These are phyloP conservation scores for Aquatica leii DNA, from an alignment of 2,888 invertebrate genomes.

Conservation along the genomic window DNA sequence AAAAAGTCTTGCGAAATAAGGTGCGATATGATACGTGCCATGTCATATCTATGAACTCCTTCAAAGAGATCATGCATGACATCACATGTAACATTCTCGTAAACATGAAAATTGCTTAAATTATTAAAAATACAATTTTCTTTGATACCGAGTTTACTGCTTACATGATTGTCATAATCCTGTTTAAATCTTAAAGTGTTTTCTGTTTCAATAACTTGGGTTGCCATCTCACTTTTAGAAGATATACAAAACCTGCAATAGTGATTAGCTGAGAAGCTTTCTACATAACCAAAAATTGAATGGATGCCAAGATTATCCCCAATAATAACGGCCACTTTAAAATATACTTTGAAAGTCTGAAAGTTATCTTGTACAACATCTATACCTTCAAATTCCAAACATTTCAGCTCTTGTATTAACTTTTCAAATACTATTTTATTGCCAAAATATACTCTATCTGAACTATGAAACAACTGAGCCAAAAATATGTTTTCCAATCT, in stretches of 20 bases:
- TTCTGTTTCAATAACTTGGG: not conserved
- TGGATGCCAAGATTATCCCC: slow-evolving; percentile 48
- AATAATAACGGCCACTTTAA: slow-evolving; percentile 37
- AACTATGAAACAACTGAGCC: slow-evolving; percentile 40
- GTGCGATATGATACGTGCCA: slow-evolving; percentile 40
- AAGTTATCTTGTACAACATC: no score
- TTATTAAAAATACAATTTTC: slow-evolving; percentile 35
- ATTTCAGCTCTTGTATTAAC: slow-evolving; percentile 41
- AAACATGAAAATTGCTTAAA: not conserved
- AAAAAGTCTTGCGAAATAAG: slow-evolving; percentile 29
- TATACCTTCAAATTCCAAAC: slow-evolving; percentile 42
- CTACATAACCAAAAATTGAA: slow-evolving; percentile 42
- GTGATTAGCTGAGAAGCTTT: slow-evolving; percentile 41
- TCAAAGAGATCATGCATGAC: slow-evolving; percentile 47
- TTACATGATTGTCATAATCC: not conserved
- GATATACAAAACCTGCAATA: slow-evolving; percentile 15
- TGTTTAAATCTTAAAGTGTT: not conserved
- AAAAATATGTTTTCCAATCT: slow-evolving; percentile 23
- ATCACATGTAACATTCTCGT: slow-evolving; percentile 24
- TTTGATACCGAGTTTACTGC: slow-evolving; percentile 35
- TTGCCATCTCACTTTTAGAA: no score
- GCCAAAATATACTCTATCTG: slow-evolving; percentile 42
- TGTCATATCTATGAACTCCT: slow-evolving; percentile 43
- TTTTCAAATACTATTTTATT: slow-evolving; percentile 41
- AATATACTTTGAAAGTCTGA: slow-evolving; percentile 38